Evolutionary conservation across 1,140 invertebrate species (phyloP).

Genomic region (Nautilus pompilius): DNA sequence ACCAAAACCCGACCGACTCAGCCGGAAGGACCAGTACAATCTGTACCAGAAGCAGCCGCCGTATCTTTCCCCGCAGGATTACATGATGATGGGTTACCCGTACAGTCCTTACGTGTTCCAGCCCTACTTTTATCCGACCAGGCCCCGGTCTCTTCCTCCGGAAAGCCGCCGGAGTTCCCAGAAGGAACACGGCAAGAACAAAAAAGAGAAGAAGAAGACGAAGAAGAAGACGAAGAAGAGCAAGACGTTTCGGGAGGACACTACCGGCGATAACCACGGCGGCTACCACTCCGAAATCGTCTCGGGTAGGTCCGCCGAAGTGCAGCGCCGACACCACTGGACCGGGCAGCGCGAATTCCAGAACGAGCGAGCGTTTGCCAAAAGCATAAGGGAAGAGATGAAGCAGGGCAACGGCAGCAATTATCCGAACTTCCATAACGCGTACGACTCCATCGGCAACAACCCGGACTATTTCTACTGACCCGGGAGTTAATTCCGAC

Average conservation of each 20-base stretch:
- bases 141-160: constrained; percentile 33
- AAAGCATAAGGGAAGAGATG: constrained; percentile 28
- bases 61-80: constrained; percentile 8
- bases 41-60: constrained; percentile 14
- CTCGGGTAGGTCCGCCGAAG: constrained; percentile 6
- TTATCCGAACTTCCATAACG: too few species aligned
- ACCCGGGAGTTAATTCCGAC: too few species aligned
- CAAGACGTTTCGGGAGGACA: not conserved
- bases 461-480: too few species aligned
- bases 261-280: constrained; percentile 15
- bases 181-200: constrained; percentile 17
- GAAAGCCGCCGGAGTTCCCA: constrained; percentile 11
- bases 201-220: constrained; percentile 30
- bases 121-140: constrained; percentile 6
- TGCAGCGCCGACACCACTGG: constrained; percentile 29
- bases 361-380: constrained; percentile 41
- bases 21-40: constrained; percentile 35
- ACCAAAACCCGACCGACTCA: constrained; percentile 17
- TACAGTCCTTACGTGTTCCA: constrained; percentile 16
- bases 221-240: constrained; percentile 18
- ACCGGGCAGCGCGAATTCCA: constrained; percentile 36
- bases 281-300: constrained; percentile 42
- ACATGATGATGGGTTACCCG: constrained; percentile 16
- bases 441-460: too few species aligned
- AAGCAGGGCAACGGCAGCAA: too few species aligned